Evolutionary conservation across 2,888 invertebrate genomes (phyloP).

Genomic region (Plusia festucae): DNA sequence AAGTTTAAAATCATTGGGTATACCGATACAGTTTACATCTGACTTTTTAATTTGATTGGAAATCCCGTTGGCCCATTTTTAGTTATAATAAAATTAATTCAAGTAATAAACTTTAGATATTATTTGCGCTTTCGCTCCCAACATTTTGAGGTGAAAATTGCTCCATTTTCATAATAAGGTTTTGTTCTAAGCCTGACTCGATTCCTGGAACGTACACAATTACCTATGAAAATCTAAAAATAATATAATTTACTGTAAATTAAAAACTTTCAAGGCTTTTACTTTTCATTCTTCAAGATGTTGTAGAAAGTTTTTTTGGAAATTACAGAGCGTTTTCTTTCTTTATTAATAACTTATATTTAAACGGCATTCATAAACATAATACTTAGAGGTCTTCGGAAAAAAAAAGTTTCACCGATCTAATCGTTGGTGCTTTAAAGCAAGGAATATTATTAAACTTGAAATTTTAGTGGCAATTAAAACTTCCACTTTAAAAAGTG

Average conservation of each 20-base stretch:
- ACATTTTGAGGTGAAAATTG: conserved; percentile 11
- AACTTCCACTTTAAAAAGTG: too few species aligned
- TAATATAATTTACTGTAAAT: background rate
- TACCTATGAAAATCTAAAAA: conserved; percentile 16
- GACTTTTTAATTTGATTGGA: too few species aligned
- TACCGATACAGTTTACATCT: too few species aligned
- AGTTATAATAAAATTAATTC: background rate
- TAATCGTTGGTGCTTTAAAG: too few species aligned
- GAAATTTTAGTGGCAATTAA: too few species aligned
- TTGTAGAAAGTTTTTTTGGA: too few species aligned
- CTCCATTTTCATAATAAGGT: conserved; percentile 38
- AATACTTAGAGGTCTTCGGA: too few species aligned
- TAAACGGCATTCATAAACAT: too few species aligned
- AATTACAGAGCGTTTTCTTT: too few species aligned
- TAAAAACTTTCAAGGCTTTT: background rate
- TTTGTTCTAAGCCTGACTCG: conserved; percentile 34
- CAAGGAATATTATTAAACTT: too few species aligned
- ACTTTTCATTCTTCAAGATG: background rate
- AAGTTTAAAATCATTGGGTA: background rate
- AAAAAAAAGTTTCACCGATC: too few species aligned
- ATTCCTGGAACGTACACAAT: conserved; percentile 21
- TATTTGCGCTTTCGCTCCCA: background rate
- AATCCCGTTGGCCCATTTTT: background rate
- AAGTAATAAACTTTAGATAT: background rate
- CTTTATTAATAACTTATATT: too few species aligned